Evolutionary conservation across 2,113 vertebrate species (phyloP).

Genomic region (Poecile atricapillus): DNA sequence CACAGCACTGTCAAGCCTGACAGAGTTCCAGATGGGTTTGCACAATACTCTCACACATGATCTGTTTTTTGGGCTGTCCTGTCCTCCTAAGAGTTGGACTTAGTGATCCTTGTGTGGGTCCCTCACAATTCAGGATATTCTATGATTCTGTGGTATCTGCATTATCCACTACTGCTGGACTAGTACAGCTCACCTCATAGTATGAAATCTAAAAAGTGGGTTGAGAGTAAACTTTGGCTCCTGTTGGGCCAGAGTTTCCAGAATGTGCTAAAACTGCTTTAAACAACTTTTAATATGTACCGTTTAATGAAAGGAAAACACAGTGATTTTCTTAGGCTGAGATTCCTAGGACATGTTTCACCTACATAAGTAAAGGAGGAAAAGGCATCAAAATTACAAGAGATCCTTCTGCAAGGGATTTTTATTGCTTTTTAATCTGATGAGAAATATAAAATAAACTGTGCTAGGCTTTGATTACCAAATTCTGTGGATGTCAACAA

Average conservation of each 20-base stretch:
- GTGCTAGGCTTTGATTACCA: neutral
- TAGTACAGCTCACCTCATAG: neutral
- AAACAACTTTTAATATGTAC: neutral
- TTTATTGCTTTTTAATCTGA: neutral
- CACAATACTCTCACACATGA: neutral
- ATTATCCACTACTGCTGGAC: neutral
- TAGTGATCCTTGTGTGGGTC: neutral
- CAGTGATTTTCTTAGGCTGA: neutral
- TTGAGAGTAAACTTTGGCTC: neutral
- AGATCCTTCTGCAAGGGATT: neutral
- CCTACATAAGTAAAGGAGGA: neutral
- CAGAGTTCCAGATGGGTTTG: neutral
- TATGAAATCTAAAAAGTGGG: neutral
- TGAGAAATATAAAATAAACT: neutral
- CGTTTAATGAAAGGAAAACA: neutral
- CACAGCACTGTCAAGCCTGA: neutral
- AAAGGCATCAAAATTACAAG: neutral
- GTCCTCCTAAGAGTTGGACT: neutral
- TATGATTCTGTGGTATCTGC: neutral
- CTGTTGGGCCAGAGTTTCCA: neutral
- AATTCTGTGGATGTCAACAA: neutral
- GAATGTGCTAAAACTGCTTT: neutral
- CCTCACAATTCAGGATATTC: neutral
- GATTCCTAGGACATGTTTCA: neutral
- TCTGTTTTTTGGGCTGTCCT: neutral